Conservation (phyloP, 1,140 invertebrate genomes). For the Pogonus chalceus region DNA sequence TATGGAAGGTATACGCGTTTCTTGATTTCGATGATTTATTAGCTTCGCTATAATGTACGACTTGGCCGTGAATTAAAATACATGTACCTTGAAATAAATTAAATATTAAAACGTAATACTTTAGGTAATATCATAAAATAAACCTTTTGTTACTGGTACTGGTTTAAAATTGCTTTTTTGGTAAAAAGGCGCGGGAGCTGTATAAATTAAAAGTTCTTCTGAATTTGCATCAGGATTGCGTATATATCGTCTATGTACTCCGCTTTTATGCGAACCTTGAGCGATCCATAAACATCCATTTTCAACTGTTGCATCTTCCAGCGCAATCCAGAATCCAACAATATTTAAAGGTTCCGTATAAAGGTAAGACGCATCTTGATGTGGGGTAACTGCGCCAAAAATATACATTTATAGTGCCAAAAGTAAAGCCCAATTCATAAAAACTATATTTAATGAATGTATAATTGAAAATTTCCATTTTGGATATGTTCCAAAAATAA, state of each 20-base stretch:
- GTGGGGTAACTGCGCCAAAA: conserved; percentile 54
- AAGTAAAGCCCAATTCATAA: too few relatives aligned
- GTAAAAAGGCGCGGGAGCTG: conserved; percentile 55
- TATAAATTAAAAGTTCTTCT: conserved; percentile 52
- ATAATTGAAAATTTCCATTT: too few relatives aligned
- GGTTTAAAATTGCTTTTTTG: conserved; percentile 67
- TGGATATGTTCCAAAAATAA: too few relatives aligned
- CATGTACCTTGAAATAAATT: conserved; percentile 57
- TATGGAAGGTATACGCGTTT: conserved; percentile 92
- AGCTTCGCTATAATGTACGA: conserved; percentile 83
- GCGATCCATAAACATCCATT: conserved; percentile 94
- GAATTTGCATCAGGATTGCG: conserved; percentile 56
- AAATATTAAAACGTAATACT: too few relatives aligned
- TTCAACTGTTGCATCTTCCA: conserved; percentile 83
- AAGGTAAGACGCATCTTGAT: conserved; percentile 84
- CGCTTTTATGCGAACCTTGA: conserved; percentile 80
- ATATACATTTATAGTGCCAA: conserved; percentile 1
- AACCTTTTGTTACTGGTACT: conserved; percentile 73
- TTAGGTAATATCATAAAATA: too few relatives aligned
- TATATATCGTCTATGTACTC: conserved; percentile 60
- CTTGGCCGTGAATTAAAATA: conserved; percentile 84
- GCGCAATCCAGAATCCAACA: conserved; percentile 88
- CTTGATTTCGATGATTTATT: conserved; percentile 78
- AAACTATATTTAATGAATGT: too few relatives aligned
- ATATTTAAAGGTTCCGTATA: conserved; percentile 65